phyloP scores from a whole-genome alignment of 2,113 vertebrate species.

The Neogobius melanostomus region DNA sequence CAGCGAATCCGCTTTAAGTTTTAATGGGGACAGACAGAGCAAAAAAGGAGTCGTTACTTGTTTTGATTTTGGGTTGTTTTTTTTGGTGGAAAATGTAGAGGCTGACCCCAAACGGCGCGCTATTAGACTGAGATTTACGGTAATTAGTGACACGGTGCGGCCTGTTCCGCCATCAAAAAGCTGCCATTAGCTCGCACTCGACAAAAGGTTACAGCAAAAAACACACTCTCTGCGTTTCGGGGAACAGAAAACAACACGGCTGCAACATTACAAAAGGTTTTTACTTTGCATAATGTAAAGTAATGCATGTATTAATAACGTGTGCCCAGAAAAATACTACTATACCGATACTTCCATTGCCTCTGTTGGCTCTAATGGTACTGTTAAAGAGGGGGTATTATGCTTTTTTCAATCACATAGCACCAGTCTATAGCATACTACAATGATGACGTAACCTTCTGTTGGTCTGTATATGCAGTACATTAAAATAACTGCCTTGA shows the following conservation, averaged over 20 bases:
- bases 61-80: no score
- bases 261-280: not conserved
- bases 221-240: not conserved
- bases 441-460: no score
- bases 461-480: no score
- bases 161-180: not conserved
- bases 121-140: not conserved
- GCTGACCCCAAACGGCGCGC: not conserved
- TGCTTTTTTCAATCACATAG: no score
- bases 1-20: conserved; percentile 4
- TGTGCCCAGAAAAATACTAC: no score
- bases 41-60: not conserved
- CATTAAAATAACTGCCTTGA: no score
- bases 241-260: not conserved
- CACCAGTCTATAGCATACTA: no score
- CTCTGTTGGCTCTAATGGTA: no score
- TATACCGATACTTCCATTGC: no score
- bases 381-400: no score
- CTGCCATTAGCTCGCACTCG: not conserved
- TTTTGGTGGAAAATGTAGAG: not conserved
- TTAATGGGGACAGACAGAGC: conserved; percentile 6
- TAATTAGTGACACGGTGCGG: not conserved
- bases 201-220: not conserved
- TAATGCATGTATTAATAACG: no score
- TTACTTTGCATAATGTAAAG: no score